Evolutionary conservation across 2,113 vertebrate genomes (phyloP).

Genomic region (Austrofundulus limnaeus): DNA sequence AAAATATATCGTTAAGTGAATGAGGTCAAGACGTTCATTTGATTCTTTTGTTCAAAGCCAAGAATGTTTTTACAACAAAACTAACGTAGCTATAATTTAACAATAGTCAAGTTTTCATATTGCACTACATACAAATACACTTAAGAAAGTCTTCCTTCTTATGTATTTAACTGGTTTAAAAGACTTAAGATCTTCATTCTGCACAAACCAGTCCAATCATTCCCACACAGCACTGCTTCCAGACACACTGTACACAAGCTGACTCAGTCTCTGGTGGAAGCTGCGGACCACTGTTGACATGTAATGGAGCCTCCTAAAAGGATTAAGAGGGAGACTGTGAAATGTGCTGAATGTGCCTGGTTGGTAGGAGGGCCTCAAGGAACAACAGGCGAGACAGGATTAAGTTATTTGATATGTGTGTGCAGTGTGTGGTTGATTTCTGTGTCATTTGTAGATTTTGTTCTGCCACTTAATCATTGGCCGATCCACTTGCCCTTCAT

Average conservation of each 20-base stretch:
- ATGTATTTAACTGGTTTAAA: conserved; percentile 12
- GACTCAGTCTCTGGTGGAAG: conserved; percentile 27
- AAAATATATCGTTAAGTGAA: too few relatives aligned
- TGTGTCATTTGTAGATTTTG: conserved; percentile 31
- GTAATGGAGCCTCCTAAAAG: conserved; percentile 69
- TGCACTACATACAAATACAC: too few relatives aligned
- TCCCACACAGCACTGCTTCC: neutral
- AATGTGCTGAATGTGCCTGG: conserved; percentile 68
- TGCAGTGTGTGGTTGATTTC: conserved; percentile 5
- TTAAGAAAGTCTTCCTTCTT: too few relatives aligned
- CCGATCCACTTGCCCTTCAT: conserved; percentile 25
- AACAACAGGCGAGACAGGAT: conserved; percentile 59
- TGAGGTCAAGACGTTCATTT: too few relatives aligned
- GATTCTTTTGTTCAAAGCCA: too few relatives aligned
- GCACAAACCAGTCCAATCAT: conserved; percentile 7
- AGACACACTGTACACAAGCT: conserved; percentile 7
- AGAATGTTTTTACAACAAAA: too few relatives aligned
- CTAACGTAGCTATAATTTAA: too few relatives aligned
- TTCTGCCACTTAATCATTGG: conserved; percentile 28
- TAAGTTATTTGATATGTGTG: conserved; percentile 32
- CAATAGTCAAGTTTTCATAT: too few relatives aligned
- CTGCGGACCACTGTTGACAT: conserved; percentile 58
- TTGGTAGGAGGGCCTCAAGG: conserved; percentile 51
- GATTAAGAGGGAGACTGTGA: conserved; percentile 72
- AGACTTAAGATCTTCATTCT: conserved; percentile 32